A percentile compares a stretch with the other conserved stretches of the same genome.
phyloP scores from a whole-genome alignment of 1,140 invertebrate genomes.

The Zaprionus africanus region DNA sequence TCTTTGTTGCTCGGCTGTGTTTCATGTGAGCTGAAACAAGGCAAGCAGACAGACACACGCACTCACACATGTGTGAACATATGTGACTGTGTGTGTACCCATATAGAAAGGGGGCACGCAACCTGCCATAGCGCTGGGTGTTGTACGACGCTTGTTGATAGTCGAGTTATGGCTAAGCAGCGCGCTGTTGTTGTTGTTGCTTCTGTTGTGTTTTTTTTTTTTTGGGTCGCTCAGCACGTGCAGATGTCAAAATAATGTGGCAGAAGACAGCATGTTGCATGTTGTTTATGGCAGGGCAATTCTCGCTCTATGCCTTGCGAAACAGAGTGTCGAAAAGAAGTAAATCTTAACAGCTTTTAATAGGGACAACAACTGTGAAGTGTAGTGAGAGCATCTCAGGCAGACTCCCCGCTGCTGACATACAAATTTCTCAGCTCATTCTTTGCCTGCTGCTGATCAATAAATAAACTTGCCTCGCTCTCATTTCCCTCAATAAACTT shows the following conservation, averaged over 20 bases:
- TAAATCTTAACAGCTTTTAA: not conserved
- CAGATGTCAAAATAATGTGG: constrained; percentile 63
- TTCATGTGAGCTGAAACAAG: constrained; percentile 63
- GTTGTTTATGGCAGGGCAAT: not conserved
- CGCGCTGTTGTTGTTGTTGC: not conserved
- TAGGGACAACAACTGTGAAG: not conserved
- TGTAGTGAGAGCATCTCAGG: not conserved
- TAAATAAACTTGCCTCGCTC: not conserved
- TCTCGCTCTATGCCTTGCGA: not conserved
- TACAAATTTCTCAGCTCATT: not conserved
- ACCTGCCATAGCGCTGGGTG: constrained; percentile 25
- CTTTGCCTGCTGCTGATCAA: not conserved
- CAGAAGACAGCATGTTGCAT: constrained; percentile 20
- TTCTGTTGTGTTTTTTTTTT: constrained; percentile 4
- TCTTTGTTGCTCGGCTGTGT: constrained; percentile 25
- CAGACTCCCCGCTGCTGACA: not conserved
- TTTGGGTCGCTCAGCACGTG: constrained; percentile 51
- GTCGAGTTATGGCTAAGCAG: constrained; percentile 12
- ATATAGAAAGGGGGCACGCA: constrained; percentile 63
- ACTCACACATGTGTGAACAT: not conserved
- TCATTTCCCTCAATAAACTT: too few species aligned
- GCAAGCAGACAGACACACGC: not conserved
- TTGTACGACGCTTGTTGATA: constrained; percentile 22
- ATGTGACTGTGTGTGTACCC: not conserved
- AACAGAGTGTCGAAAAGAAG: not conserved